A percentile compares a stretch with the other conserved stretches of the same genome.
These are phyloP conservation scores for Oppia nitens DNA, from an alignment of 1,140 invertebrate species.

Conservation along the genomic window DNA sequence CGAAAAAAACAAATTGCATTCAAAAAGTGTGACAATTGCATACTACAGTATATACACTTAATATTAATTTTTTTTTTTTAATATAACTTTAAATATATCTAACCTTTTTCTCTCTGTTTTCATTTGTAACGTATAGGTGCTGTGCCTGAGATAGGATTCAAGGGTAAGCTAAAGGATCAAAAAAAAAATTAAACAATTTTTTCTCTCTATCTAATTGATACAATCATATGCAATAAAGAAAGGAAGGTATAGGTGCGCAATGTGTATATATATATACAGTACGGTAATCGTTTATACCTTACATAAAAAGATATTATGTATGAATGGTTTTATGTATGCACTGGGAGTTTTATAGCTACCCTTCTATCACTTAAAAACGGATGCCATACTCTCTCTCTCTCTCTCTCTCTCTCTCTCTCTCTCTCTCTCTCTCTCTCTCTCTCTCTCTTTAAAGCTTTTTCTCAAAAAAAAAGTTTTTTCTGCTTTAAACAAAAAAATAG, in stretches of 20 bases:
- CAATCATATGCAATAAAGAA: too few species aligned
- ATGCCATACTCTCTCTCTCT: background rate
- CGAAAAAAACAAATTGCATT: too few species aligned
- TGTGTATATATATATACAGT: too few species aligned
- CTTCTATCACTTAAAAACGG: background rate
- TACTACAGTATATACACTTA: too few species aligned
- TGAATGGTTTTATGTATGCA: background rate
- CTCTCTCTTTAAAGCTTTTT: too few species aligned
- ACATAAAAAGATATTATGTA: too few species aligned
- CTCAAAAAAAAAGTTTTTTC: background rate
- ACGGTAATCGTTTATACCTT: too few species aligned
- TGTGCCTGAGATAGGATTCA: slow-evolving; percentile 4
- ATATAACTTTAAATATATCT: too few species aligned
- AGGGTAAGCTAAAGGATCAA: background rate
- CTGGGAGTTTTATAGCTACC: background rate
- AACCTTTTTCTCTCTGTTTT: background rate
- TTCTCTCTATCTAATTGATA: background rate
- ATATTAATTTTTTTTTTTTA: too few species aligned
- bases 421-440: background rate
- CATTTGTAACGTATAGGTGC: background rate
- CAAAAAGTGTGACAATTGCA: too few species aligned
- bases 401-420: background rate
- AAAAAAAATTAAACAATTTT: background rate
- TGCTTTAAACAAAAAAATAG: background rate
- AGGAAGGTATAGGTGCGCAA: background rate